Conservation (phyloP, 2,113 vertebrate species). For the Girardinichthys multiradiatus region DNA sequence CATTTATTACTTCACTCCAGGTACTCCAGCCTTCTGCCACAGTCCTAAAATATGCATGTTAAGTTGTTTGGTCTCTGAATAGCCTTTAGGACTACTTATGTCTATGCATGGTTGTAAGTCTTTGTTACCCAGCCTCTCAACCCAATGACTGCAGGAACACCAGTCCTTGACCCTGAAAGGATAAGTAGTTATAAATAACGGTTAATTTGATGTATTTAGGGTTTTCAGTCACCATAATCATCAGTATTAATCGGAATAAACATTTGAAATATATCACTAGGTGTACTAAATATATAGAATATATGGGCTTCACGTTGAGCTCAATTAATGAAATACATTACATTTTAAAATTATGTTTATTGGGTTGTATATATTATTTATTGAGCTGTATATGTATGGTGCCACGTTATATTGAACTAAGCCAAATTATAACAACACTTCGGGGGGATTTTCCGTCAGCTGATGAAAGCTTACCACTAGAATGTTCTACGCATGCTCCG, state of each 20-base stretch:
- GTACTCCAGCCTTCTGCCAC: background rate
- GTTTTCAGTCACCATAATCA: background rate
- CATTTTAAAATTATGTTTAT: no score
- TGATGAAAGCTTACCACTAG: constrained; percentile 77
- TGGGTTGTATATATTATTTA: no score
- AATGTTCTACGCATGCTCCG: constrained; percentile 85
- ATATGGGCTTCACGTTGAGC: no score
- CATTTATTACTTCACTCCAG: no score
- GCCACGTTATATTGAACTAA: background rate
- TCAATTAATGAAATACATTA: no score
- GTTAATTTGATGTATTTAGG: background rate
- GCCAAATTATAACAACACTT: background rate
- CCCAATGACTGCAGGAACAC: background rate
- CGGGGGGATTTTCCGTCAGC: constrained; percentile 52
- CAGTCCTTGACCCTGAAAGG: background rate
- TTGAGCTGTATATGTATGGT: no score
- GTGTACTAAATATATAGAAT: background rate
- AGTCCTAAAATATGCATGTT: background rate
- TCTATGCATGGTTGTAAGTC: no score
- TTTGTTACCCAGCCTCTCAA: background rate
- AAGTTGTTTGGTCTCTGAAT: background rate
- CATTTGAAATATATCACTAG: background rate
- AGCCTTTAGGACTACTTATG: background rate
- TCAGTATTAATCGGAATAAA: background rate
- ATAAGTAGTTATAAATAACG: background rate